Conservation (phyloP, 2,888 invertebrate species). For the Synanthedon andrenaeformis region DNA sequence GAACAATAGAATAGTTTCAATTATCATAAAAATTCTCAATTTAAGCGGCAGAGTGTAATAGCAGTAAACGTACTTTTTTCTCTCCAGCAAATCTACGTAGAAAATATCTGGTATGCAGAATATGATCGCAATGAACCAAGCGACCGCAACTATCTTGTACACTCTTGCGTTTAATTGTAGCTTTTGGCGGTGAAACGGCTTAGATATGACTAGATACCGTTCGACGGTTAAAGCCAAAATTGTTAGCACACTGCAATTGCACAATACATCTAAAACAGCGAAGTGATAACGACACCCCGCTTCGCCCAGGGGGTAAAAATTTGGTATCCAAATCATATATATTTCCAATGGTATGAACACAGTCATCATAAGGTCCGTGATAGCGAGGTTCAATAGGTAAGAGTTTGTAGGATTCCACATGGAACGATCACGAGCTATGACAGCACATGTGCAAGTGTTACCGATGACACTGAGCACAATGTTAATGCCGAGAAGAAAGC, state of each 20-base stretch:
- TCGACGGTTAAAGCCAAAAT: conserved; percentile 91
- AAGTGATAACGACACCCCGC: conserved; percentile 80
- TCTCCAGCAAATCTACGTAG: conserved; percentile 41
- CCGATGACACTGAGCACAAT: conserved; percentile 79
- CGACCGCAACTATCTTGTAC: conserved; percentile 74
- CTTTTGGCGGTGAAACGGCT: conserved; percentile 84
- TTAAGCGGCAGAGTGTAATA: conserved; percentile 34
- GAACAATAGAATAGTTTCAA: conserved; percentile 84
- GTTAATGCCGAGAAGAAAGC: conserved; percentile 71
- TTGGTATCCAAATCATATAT: conserved; percentile 80
- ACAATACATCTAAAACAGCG: conserved; percentile 83
- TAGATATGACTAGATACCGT: conserved; percentile 86
- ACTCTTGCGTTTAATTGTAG: conserved; percentile 83
- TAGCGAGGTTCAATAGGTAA: conserved; percentile 82
- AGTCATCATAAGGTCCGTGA: conserved; percentile 79
- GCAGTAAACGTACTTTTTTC: conserved; percentile 44
- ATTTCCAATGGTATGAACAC: conserved; percentile 83
- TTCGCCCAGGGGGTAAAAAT: conserved; percentile 81
- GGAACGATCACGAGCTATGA: conserved; percentile 77
- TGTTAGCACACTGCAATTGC: conserved; percentile 84
- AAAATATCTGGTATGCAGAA: conserved; percentile 76
- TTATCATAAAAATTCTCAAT: conserved; percentile 44
- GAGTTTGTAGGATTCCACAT: conserved; percentile 88
- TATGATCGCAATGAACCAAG: conserved; percentile 81
- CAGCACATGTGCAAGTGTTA: conserved; percentile 81